Evolutionary conservation across 2,888 invertebrate species (phyloP).

Genomic region (Idaea straminata): DNA sequence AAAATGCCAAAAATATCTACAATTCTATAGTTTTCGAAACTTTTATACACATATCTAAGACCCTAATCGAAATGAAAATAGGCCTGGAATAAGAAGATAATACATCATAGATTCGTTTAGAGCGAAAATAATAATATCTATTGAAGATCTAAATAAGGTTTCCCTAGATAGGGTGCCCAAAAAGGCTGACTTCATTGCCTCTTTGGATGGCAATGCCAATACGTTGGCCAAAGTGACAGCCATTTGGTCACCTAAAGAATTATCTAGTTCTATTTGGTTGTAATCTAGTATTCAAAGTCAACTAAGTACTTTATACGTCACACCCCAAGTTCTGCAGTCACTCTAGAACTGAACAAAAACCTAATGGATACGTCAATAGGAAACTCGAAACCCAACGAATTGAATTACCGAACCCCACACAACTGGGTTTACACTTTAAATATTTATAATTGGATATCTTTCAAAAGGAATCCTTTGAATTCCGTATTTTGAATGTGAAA

Average conservation of each 20-base stretch:
- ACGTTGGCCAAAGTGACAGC: constrained; percentile 8
- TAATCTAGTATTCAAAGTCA: neutral
- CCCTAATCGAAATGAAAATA: too few species aligned
- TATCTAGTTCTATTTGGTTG: neutral
- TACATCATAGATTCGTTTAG: too few species aligned
- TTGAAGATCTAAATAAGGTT: too few species aligned
- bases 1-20: too few species aligned
- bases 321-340: constrained; percentile 7
- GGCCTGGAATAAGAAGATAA: too few species aligned
- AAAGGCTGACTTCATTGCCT: too few species aligned
- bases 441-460: constrained; percentile 66
- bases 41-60: too few species aligned
- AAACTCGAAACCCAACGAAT: constrained; percentile 65
- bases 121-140: too few species aligned
- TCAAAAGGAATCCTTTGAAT: constrained; percentile 18
- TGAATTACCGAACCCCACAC: constrained; percentile 61
- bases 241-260: too few species aligned
- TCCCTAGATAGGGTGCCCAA: too few species aligned
- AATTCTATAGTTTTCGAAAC: too few species aligned
- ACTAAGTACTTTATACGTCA: neutral
- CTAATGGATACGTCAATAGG: constrained; percentile 76
- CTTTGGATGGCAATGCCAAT: too few species aligned
- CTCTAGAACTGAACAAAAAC: constrained; percentile 46
- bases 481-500: neutral
- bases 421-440: constrained; percentile 58